These are phyloP conservation scores for Idaea dimidiata DNA, from an alignment of 2,888 invertebrate species.

Conservation along the genomic window DNA sequence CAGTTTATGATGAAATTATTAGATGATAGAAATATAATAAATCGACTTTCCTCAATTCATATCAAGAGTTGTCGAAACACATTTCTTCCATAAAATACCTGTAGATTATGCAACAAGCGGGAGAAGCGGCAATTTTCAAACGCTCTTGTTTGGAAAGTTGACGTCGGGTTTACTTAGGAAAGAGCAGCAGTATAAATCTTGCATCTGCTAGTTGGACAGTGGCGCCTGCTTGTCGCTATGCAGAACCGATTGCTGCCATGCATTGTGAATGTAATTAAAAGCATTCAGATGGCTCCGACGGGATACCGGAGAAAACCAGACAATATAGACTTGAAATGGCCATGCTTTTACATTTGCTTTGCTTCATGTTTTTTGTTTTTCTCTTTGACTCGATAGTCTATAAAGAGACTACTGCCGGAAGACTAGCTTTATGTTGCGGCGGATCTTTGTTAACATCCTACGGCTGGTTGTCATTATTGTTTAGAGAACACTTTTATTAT, in stretches of 20 bases:
- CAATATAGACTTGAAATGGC: not conserved
- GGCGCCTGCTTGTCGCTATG: constrained; percentile 42
- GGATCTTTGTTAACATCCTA: too few relatives aligned
- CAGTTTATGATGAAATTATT: not conserved
- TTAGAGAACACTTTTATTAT: too few relatives aligned
- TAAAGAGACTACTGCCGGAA: not conserved
- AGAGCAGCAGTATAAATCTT: constrained; percentile 54
- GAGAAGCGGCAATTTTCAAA: constrained; percentile 57
- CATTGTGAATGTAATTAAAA: constrained; percentile 4
- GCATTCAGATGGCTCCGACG: constrained; percentile 1
- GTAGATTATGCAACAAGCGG: constrained; percentile 33
- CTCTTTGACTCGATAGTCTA: not conserved
- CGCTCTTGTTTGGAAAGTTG: constrained; percentile 55
- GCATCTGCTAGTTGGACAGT: constrained; percentile 38
- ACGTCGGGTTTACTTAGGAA: constrained; percentile 53
- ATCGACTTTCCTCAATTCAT: not conserved
- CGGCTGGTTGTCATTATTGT: too few relatives aligned
- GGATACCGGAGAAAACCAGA: not conserved
- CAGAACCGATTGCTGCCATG: constrained; percentile 8
- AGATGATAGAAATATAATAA: too few relatives aligned
- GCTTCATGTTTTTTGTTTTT: not conserved
- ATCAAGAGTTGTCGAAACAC: not conserved
- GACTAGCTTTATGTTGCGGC: too few relatives aligned
- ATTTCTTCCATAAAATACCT: constrained; percentile 19
- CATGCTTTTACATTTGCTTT: not conserved